phyloP scores from a whole-genome alignment of 2,888 invertebrate species.

The Nysson spinosus region DNA sequence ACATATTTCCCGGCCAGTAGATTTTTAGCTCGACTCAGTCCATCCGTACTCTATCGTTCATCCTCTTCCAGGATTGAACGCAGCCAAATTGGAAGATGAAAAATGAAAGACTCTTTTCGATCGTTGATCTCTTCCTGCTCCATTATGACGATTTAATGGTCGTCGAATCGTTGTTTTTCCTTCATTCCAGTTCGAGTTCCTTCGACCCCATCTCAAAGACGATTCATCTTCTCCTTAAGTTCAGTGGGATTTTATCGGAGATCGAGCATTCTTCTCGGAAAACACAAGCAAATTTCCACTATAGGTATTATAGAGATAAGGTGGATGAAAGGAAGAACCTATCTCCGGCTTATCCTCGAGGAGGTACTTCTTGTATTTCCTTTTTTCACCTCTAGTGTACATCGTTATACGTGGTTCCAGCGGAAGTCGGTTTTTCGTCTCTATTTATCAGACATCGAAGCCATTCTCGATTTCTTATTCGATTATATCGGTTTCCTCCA shows the following conservation, averaged over 20 bases:
- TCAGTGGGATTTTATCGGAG: conserved; percentile 3
- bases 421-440: not conserved
- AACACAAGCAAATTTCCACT: conserved; percentile 8
- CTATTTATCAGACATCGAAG: conserved; percentile 19
- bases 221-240: not conserved
- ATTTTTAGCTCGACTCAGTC: not conserved
- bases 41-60: not conserved
- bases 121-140: not conserved
- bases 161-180: not conserved
- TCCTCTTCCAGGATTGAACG: not conserved
- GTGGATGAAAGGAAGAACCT: conserved; percentile 13
- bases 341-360: conserved; percentile 9
- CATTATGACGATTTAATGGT: not conserved
- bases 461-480: conserved; percentile 7
- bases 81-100: not conserved
- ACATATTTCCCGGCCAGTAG: conserved; percentile 39
- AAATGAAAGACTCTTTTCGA: not conserved
- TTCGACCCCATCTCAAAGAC: not conserved
- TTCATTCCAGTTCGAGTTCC: not conserved
- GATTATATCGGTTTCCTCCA: conserved; percentile 28
- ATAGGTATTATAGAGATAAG: conserved; percentile 11
- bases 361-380: not conserved
- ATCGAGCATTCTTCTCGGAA: conserved; percentile 8
- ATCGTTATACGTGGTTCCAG: not conserved
- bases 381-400: not conserved